phyloP scores from a whole-genome alignment of 2,888 invertebrate species.

The Scotopteryx bipunctaria region DNA sequence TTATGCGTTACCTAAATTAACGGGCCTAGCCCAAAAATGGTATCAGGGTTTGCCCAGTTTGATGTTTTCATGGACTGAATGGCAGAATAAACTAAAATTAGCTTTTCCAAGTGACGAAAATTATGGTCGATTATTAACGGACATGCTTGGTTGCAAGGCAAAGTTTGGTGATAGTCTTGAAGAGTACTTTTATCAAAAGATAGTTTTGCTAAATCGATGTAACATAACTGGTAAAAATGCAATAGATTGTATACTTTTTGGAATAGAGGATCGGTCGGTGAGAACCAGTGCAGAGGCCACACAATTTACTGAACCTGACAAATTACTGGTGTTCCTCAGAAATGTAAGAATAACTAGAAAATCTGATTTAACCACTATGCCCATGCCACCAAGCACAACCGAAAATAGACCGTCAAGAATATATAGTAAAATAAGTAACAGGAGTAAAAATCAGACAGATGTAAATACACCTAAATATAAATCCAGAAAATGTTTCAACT shows the following conservation, averaged over 20 bases:
- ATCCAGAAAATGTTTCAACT: background rate
- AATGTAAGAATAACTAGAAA: background rate
- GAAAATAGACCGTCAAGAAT: background rate
- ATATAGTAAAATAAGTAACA: background rate
- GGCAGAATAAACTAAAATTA: background rate
- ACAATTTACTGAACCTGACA: constrained; percentile 4
- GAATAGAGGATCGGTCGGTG: constrained; percentile 1
- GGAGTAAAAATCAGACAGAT: too few species aligned
- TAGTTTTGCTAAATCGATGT: background rate
- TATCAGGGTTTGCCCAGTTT: background rate
- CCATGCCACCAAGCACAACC: background rate
- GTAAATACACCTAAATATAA: too few species aligned
- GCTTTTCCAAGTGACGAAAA: background rate
- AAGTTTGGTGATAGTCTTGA: constrained; percentile 5
- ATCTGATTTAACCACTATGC: background rate
- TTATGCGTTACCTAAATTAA: background rate
- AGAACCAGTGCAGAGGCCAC: constrained; percentile 6
- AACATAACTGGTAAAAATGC: background rate
- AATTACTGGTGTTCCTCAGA: background rate
- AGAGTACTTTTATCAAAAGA: constrained; percentile 10
- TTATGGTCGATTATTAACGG: background rate
- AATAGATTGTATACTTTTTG: constrained; percentile 1
- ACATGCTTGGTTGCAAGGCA: background rate
- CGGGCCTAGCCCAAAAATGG: background rate
- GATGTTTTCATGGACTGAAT: background rate